phyloP scores from a whole-genome alignment of 1,140 invertebrate species.

The Lordiphosa stackelbergi region DNA sequence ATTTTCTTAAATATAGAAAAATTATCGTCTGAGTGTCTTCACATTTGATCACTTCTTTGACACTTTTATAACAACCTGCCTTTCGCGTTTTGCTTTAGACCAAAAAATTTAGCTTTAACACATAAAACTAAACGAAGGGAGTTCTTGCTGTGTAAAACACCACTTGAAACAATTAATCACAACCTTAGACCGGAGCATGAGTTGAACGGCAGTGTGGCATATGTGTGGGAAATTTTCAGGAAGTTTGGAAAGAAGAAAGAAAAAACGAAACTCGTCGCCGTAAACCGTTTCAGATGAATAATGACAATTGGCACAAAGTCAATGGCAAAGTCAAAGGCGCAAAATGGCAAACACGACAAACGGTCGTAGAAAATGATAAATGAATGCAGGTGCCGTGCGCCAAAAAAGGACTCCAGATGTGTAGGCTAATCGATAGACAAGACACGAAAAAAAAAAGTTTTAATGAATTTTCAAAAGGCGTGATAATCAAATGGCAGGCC shows the following conservation, averaged over 20 bases:
- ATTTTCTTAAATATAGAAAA: too few species aligned
- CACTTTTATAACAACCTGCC: too few species aligned
- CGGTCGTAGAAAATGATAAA: slow-evolving; percentile 60
- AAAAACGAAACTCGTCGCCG: slow-evolving; percentile 29
- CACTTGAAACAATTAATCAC: slow-evolving; percentile 64
- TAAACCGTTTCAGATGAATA: slow-evolving; percentile 71
- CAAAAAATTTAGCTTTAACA: slow-evolving; percentile 54
- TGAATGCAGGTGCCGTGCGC: slow-evolving; percentile 63
- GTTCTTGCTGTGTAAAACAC: slow-evolving; percentile 15
- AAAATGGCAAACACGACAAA: slow-evolving; percentile 56
- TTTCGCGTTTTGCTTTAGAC: slow-evolving; percentile 31
- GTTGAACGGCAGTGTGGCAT: slow-evolving; percentile 45
- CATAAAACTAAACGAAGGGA: slow-evolving; percentile 40
- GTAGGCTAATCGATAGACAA: slow-evolving; percentile 54
- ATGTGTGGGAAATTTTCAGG: slow-evolving; percentile 68
- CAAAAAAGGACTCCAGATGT: background rate
- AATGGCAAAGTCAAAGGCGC: slow-evolving; percentile 71
- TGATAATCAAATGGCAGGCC: slow-evolving; percentile 57
- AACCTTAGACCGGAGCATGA: slow-evolving; percentile 33
- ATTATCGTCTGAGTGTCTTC: too few species aligned
- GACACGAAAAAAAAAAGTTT: slow-evolving; percentile 51
- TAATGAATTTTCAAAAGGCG: slow-evolving; percentile 73
- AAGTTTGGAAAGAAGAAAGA: slow-evolving; percentile 23
- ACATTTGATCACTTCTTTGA: too few species aligned
- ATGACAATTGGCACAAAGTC: slow-evolving; percentile 74